Evolutionary conservation across 2,113 vertebrate species (phyloP), one percentile per base, ranked within the genome.

Genomic region (Lycaon pictus): DNA sequence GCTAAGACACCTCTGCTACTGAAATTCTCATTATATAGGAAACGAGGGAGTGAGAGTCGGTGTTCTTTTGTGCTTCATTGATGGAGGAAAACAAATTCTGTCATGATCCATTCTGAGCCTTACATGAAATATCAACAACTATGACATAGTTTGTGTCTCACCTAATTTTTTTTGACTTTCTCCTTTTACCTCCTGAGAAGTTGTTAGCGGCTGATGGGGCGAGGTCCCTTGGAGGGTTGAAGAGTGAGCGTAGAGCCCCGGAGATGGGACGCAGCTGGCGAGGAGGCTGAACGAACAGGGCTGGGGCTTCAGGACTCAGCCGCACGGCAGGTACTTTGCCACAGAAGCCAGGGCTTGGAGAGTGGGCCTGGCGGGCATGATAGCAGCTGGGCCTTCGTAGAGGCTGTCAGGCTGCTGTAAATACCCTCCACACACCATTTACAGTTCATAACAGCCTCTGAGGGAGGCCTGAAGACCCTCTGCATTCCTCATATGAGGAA

Each of bases 291-390:
- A 55, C 3, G 25, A 25, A 25, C n/a, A 20, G 11, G 72, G 19
- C 13, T 12, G 17, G 62, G 37, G 23, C 93, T 23, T 15, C 22
- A 27, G 43, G 9, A 29, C 20, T 13, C 6, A 19, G 37, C 43
- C 7, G 43, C 63, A 27, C 0, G 2, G 20, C 29, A 17, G 15
- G 0, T 4, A 1, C 7, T 43, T 65, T 0, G 0, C 48, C 72
- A 12, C 13, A 0, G 22, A 11, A 17, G 22, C 32, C 11, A 1
- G 32, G 4, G 55, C 77, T 35, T 9, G 0, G 43, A 7, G 2
- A 27, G 22, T 0, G 22, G 13, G 25, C 77, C 79, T 35, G 5
- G 1, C 2, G 2, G 84, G 22, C 60, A 0, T 1, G 1, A 3
- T 56, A 1, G 3, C 10, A 23, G 82, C 58, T 7, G 7, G 20